A percentile compares a stretch with the other conserved stretches of the same genome.
Evolutionary conservation across 2,113 vertebrate species (phyloP).

Genomic region (Sylvia atricapilla): DNA sequence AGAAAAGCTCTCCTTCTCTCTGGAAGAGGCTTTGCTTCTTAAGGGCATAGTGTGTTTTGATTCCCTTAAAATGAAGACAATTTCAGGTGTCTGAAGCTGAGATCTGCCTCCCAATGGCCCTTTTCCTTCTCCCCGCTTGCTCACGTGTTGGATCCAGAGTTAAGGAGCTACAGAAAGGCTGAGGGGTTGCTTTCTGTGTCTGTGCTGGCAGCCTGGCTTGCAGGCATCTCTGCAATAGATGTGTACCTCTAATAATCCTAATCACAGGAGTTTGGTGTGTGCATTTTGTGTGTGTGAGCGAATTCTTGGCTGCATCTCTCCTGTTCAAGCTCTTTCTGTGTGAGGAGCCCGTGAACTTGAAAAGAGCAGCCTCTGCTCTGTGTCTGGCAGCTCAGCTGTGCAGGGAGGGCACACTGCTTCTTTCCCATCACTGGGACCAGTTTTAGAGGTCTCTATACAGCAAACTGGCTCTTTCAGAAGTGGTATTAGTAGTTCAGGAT

Average conservation of each 20-base stretch:
- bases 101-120: background rate
- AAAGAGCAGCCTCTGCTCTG: background rate
- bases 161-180: background rate
- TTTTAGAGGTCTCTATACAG: background rate
- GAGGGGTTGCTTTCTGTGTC: background rate
- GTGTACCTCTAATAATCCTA: background rate
- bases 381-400: background rate
- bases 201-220: background rate
- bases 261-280: background rate
- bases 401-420: background rate
- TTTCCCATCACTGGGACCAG: background rate
- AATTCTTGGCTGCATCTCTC: background rate
- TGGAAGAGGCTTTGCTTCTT: background rate
- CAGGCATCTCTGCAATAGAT: background rate
- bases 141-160: rapidly evolving
- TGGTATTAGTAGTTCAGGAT: background rate
- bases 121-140: background rate
- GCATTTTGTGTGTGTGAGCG: background rate
- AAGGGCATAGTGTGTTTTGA: background rate
- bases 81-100: background rate
- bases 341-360: background rate
- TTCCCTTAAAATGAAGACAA: background rate
- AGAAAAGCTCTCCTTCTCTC: background rate
- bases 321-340: background rate
- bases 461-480: background rate